Evolutionary conservation across 2,888 invertebrate genomes (phyloP).

Genomic region (Microctonus brassicae): DNA sequence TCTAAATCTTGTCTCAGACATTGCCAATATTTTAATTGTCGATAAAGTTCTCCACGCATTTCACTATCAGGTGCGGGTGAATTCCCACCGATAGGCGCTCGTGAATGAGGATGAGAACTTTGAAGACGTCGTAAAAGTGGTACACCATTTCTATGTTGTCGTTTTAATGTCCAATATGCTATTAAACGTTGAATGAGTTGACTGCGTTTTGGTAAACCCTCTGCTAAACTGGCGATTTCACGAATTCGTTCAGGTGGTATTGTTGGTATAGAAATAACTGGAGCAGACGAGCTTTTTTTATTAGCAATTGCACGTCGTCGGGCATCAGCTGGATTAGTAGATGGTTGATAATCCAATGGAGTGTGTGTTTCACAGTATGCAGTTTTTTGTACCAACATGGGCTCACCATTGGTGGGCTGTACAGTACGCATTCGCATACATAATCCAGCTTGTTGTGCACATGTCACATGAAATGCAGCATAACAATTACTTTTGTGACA

Average conservation of each 20-base stretch:
- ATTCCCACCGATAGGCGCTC: constrained; percentile 59
- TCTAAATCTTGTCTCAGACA: constrained; percentile 94
- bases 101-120: constrained; percentile 70
- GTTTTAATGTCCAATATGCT: constrained; percentile 97
- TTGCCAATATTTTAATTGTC: constrained; percentile 94
- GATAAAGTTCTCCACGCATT: constrained; percentile 78
- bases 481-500: constrained; percentile 97
- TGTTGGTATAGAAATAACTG: constrained; percentile 93
- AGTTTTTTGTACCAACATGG: constrained; percentile 92
- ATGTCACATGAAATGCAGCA: constrained; percentile 98
- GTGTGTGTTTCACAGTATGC: constrained; percentile 97
- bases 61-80: constrained; percentile 64
- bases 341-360: constrained; percentile 74
- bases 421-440: constrained; percentile 98
- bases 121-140: constrained; percentile 90
- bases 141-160: constrained; percentile 95
- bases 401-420: constrained; percentile 76
- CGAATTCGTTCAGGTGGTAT: constrained; percentile 90
- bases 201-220: constrained; percentile 78
- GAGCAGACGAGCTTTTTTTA: constrained; percentile 90
- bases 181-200: constrained; percentile 90
- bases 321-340: constrained; percentile 66
- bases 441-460: constrained; percentile 95
- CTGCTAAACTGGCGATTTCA: constrained; percentile 81
- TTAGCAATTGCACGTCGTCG: constrained; percentile 70